Base-by-base conservation (phyloP, 2,113 vertebrate species). In the Girardinichthys multiradiatus region DNA sequence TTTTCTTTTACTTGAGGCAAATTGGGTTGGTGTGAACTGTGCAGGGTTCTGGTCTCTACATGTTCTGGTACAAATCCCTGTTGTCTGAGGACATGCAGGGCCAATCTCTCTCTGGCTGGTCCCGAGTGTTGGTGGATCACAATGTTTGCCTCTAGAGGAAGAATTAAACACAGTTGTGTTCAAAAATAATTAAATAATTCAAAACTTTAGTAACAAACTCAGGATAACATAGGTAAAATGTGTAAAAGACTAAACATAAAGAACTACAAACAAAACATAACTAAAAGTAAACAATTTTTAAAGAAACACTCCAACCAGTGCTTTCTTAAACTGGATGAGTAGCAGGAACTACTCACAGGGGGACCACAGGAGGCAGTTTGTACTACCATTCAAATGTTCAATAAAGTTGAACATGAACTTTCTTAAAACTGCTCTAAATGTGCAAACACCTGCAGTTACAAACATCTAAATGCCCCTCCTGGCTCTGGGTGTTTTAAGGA, bases 61-160 rank as follows among this genome's bases (percentile, higher is more conserved):
- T 99, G 97, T 68, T 99, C 98, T 2, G 97, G 96, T 73, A 97
- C 96, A 74, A 98, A 83, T 10, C 94, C 95, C 74, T 98, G 96
- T 1, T 92, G 93, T 92, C 96, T 93, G 71, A 99, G 96, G 73
- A 99, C 95, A 76, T 99, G 93, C 75, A 99, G 95, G 8, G 96
- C 94, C 2, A 99, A 94, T 2, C 97, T 93, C 81, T 99, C 97
- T 39, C 93, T 95, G 1, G 92, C 74, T 0, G 95, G 92, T 26
- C 98, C 97, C 12, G 98, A 90, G 75, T 99, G 97, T 35, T 93
- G 90, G 62, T 99, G 96, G 71, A 95, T 87, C 77, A 92, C 90
- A 89, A 94, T 94, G 91, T 95, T 96, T 71, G 85, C 85, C 89
- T 99, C 98, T 99, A 92, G 73, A 67, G 28, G 30, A 72, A 8